Conservation (phyloP, 2,113 vertebrate species). For the Triplophysa tibetana region DNA sequence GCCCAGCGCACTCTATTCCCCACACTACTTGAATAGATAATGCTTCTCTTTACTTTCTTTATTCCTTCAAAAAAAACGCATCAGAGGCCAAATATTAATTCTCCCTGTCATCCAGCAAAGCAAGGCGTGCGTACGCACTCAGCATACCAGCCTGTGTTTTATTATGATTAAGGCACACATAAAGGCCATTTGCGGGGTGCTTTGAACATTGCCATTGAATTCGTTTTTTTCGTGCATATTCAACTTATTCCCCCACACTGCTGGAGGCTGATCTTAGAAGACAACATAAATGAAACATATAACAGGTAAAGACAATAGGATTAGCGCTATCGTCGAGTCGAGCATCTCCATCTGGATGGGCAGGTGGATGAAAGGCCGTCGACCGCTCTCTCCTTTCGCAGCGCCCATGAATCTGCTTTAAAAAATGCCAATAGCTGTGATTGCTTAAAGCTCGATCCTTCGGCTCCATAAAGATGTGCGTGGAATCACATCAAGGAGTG, state of each 20-base stretch:
- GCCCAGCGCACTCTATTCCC: slow-evolving; percentile 72
- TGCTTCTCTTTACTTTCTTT: slow-evolving; percentile 77
- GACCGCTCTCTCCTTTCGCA: slow-evolving; percentile 76
- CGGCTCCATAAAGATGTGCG: slow-evolving; percentile 83
- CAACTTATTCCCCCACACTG: slow-evolving; percentile 73
- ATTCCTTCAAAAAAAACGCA: slow-evolving; percentile 78
- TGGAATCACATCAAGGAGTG: slow-evolving; percentile 95
- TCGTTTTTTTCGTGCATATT: slow-evolving; percentile 60
- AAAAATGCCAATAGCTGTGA: slow-evolving; percentile 97
- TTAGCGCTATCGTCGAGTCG: slow-evolving; percentile 71
- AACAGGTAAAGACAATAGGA: slow-evolving; percentile 77
- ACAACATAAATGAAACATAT: slow-evolving; percentile 75
- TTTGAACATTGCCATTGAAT: slow-evolving; percentile 75
- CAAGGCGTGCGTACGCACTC: slow-evolving; percentile 68
- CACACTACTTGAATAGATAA: slow-evolving; percentile 79
- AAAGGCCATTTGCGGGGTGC: slow-evolving; percentile 74
- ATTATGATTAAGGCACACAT: slow-evolving; percentile 80
- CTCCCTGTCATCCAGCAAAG: slow-evolving; percentile 67
- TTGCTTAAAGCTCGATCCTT: slow-evolving; percentile 88
- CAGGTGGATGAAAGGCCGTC: slow-evolving; percentile 64
- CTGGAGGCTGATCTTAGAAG: slow-evolving; percentile 75
- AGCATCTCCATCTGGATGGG: slow-evolving; percentile 58
- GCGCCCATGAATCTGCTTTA: slow-evolving; percentile 92
- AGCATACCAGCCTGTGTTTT: slow-evolving; percentile 74
- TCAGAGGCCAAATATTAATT: slow-evolving; percentile 82